Evolutionary conservation across 2,113 vertebrate species (phyloP).

Genomic region (Gymnarchus niloticus): DNA sequence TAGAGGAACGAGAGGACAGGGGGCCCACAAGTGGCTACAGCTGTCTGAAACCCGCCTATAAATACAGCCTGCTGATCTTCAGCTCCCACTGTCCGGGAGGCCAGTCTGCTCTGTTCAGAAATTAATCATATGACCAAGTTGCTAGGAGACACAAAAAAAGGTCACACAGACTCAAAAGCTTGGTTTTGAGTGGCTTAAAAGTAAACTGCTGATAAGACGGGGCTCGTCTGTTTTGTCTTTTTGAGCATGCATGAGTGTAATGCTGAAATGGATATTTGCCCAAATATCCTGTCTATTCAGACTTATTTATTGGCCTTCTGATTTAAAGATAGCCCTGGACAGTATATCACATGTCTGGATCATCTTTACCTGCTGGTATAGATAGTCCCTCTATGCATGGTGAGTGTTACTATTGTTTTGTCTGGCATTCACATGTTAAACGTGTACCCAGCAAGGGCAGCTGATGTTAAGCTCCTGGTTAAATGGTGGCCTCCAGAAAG

Average conservation of each 20-base stretch:
- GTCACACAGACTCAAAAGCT: background rate
- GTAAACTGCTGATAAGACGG: background rate
- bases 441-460: too few species aligned
- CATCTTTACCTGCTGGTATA: too few species aligned
- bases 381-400: too few species aligned
- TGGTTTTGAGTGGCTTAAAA: background rate
- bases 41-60: constrained; percentile 21
- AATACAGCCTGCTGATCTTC: constrained; percentile 34
- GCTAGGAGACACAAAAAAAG: background rate
- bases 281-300: too few species aligned
- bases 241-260: background rate
- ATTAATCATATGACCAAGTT: background rate
- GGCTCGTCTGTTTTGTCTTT: background rate
- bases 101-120: background rate
- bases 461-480: background rate
- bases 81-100: background rate
- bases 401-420: too few species aligned
- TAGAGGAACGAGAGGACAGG: constrained; percentile 39
- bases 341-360: too few species aligned
- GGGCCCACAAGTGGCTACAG: background rate
- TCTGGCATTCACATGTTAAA: too few species aligned
- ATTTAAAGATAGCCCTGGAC: too few species aligned
- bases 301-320: too few species aligned
- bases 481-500: background rate
- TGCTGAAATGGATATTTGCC: background rate